phyloP scores from a whole-genome alignment of 2,888 invertebrate species.

The Deilephila porcellus region DNA sequence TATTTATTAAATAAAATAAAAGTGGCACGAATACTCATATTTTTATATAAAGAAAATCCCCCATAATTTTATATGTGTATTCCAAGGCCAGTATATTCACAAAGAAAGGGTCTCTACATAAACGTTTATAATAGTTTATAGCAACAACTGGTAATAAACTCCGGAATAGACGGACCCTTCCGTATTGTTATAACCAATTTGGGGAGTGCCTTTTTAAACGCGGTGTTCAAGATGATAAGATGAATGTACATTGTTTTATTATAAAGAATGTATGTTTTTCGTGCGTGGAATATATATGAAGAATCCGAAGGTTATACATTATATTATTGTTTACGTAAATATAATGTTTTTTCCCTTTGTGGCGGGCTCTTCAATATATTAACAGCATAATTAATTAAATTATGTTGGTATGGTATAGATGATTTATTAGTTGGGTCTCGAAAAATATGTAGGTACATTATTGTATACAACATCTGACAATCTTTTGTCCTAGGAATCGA shows the following conservation, averaged over 20 bases:
- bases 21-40: no score
- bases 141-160: constrained; percentile 17
- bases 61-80: background rate
- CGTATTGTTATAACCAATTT: constrained; percentile 1
- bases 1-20: no score
- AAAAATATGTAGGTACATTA: no score
- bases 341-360: no score
- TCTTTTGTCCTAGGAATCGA: no score
- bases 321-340: no score
- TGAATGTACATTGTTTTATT: background rate
- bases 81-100: background rate
- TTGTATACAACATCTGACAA: no score
- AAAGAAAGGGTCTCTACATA: background rate
- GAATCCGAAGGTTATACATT: no score
- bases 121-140: constrained; percentile 8
- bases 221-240: background rate
- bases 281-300: no score
- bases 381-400: background rate
- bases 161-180: background rate
- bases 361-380: no score
- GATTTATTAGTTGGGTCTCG: background rate
- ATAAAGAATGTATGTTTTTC: background rate
- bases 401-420: background rate
- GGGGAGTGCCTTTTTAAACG: constrained; percentile 20
- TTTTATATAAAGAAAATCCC: background rate